Base-by-base conservation (phyloP, 1,140 invertebrate genomes). In the Doryteuthis pealeii region DNA sequence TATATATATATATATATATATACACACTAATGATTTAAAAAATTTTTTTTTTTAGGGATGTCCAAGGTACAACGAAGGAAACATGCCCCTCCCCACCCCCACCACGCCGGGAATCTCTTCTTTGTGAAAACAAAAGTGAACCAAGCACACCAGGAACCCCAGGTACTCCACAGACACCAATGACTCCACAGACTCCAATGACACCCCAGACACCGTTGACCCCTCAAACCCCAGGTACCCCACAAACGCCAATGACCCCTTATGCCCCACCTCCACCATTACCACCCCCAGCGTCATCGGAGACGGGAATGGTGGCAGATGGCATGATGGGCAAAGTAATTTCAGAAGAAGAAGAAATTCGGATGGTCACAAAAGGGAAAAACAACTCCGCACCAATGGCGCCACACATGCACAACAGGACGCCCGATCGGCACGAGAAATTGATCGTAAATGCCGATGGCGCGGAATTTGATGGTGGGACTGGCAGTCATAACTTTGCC, bases 41-140 rank as follows among this genome's bases (percentile, higher is more conserved):
- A 40, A 40, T 40, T 40, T 62, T 62, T 22, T 62, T 62, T 22
- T n/a, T 62, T 28, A 62, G 54, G 54, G 18, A n/a, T 62, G 54
- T n/a, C 54, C 18, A 62, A 62, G 26, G 54, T 62, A 62, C 54
- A 62, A 28, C 54, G 54, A 62, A 62, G 54, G 18, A 62, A 28
- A 62, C 54, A 62, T 62, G 54, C 54, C 26, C 54, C 54, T 0
- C 54, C 18, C 54, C 54, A 22, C 54, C 54, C 26, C 54, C 54
- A 15, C 54, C 54, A 5, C 18, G 54, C 18, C 54, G 54, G 54
- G 54, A 62, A 62, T 62, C 54, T n/a, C 54, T 62, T 22, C 54
- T 62, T 18, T 62, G 54, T 22, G 54, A 62, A 28, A 62, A 62
- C 54, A 62, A 62, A 62, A 62, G 54, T 62, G 54, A 62, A 62